A percentile compares a stretch with the other conserved stretches of the same genome.
phyloP scores from a whole-genome alignment of 2,797 vertebrate genomes.

The Tachyglossus aculeatus region DNA sequence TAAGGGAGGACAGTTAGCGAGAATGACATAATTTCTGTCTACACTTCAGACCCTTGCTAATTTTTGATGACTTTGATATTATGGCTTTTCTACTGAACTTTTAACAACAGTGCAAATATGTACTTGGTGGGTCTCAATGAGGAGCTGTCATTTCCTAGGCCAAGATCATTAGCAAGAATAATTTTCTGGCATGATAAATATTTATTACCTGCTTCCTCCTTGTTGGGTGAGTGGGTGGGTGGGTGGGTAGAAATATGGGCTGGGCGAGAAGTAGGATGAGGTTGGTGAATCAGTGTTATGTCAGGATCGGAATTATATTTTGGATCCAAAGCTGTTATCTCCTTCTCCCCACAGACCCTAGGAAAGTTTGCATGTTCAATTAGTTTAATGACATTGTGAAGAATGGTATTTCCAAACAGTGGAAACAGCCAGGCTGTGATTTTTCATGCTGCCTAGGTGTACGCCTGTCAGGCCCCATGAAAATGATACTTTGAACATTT shows the following conservation, averaged over 20 bases:
- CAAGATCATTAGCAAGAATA: neutral
- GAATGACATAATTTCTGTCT: constrained; percentile 27
- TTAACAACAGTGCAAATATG: constrained; percentile 25
- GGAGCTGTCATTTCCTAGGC: neutral
- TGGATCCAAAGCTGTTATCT: constrained; percentile 44
- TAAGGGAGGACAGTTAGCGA: neutral
- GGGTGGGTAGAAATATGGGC: neutral
- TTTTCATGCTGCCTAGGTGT: constrained; percentile 10
- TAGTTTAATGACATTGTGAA: constrained; percentile 65
- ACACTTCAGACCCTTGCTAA: neutral
- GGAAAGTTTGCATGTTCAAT: constrained; percentile 64
- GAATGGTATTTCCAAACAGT: constrained; percentile 64
- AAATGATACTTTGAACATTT: constrained; percentile 10
- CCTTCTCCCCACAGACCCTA: constrained; percentile 36
- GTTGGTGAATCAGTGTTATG: neutral
- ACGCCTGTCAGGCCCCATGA: constrained; percentile 1
- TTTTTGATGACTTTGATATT: constrained; percentile 20
- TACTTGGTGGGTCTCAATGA: constrained; percentile 2
- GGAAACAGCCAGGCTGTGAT: constrained; percentile 31
- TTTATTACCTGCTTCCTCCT: neutral
- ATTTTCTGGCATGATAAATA: neutral
- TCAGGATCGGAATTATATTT: constrained; percentile 17
- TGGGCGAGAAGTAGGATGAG: neutral
- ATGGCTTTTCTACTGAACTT: neutral
- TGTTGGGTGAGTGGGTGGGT: accelerated